A percentile compares a stretch with the other conserved stretches of the same genome.
Conservation (phyloP, 2,888 invertebrate genomes). For the Trichogramma evanescens region DNA sequence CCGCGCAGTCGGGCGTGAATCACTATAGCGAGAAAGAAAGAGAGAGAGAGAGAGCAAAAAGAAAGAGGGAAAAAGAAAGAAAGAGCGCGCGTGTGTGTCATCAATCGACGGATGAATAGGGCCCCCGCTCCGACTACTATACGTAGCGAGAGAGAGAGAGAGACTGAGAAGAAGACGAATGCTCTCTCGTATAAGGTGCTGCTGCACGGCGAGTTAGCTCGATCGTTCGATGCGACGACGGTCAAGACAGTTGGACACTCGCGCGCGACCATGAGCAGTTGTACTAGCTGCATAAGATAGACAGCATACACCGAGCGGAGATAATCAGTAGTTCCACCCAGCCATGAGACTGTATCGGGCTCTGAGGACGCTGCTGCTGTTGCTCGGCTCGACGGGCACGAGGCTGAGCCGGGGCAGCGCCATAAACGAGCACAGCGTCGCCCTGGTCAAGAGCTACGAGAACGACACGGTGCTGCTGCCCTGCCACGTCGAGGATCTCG, state of each 20-base stretch:
- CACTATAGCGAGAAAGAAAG: neutral
- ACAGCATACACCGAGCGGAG: neutral
- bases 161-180: slow-evolving; percentile 11
- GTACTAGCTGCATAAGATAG: too few relatives aligned
- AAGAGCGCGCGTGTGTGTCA: slow-evolving; percentile 2
- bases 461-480: slow-evolving; percentile 73
- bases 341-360: neutral
- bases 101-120: slow-evolving; percentile 6
- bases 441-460: slow-evolving; percentile 66
- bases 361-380: neutral
- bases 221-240: neutral
- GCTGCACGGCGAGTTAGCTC: neutral
- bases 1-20: slow-evolving; percentile 4
- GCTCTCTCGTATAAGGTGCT: neutral
- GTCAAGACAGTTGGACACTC: too few relatives aligned
- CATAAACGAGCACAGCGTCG: neutral
- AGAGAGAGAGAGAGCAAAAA: neutral
- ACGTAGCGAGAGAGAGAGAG: neutral
- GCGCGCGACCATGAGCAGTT: too few relatives aligned
- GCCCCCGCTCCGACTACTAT: neutral
- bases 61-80: neutral
- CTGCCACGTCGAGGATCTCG: slow-evolving; percentile 63
- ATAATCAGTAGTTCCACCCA: neutral
- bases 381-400: neutral
- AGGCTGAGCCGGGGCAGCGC: neutral